Evolutionary conservation across 1,140 invertebrate genomes (phyloP).

Genomic region (Drosophila bifasciata): DNA sequence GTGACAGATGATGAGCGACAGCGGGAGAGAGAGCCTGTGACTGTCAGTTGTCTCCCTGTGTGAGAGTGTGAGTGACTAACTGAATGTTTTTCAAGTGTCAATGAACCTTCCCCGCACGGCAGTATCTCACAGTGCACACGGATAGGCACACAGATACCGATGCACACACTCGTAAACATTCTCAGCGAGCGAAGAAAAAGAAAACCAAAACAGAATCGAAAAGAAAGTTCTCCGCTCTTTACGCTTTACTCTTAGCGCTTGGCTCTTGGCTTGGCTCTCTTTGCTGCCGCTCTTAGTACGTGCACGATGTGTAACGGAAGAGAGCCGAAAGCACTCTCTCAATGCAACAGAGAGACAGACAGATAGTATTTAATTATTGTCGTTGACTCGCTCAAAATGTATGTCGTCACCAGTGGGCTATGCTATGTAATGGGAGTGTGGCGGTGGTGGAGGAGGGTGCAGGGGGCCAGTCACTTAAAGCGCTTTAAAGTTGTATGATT

Average conservation of each 20-base stretch:
- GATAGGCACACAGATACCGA: constrained; percentile 16
- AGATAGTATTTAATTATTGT: constrained; percentile 46
- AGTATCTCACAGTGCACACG: constrained; percentile 68
- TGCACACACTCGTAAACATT: constrained; percentile 54
- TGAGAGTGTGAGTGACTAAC: constrained; percentile 60
- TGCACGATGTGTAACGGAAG: neutral
- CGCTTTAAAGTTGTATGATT: constrained; percentile 60
- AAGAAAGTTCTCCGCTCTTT: constrained; percentile 68
- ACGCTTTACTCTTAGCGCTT: constrained; percentile 26
- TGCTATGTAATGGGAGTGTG: neutral
- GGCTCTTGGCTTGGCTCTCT: constrained; percentile 16
- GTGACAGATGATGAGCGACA: constrained; percentile 81
- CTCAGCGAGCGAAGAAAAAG: constrained; percentile 65
- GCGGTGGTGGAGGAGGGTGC: neutral
- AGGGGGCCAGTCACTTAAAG: constrained; percentile 43
- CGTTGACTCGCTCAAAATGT: constrained; percentile 60
- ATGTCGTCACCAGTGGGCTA: constrained; percentile 68
- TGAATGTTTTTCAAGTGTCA: constrained; percentile 83
- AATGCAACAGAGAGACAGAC: constrained; percentile 50
- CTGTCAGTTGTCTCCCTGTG: constrained; percentile 30
- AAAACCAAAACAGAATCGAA: constrained; percentile 74
- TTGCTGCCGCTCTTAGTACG: neutral
- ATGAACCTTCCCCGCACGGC: constrained; percentile 80
- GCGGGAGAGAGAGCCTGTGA: constrained; percentile 66
- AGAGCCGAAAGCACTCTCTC: constrained; percentile 9